These are phyloP conservation scores for Philhelius pedissequus DNA, from an alignment of 2,888 invertebrate genomes.

Conservation along the genomic window DNA sequence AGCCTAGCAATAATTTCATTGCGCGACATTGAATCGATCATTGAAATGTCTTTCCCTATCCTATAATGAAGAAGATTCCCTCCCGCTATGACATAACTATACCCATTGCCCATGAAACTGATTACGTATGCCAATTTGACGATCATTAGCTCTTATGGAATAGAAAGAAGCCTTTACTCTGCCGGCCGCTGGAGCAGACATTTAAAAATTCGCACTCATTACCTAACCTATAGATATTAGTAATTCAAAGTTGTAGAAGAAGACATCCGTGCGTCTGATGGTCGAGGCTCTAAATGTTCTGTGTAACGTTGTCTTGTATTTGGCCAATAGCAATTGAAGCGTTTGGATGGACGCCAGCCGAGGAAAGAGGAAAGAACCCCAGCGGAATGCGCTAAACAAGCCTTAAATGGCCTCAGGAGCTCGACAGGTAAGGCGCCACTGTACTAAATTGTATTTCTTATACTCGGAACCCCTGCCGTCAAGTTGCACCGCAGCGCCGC, in stretches of 20 bases:
- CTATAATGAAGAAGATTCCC: background rate
- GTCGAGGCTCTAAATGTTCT: background rate
- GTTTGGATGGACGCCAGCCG: background rate
- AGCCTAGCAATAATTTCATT: background rate
- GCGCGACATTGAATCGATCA: background rate
- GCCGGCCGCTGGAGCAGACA: background rate
- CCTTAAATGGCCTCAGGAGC: conserved; percentile 62
- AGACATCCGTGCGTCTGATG: background rate
- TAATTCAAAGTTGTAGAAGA: background rate
- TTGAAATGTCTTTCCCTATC: background rate
- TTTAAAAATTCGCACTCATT: background rate
- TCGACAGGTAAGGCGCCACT: conserved; percentile 65
- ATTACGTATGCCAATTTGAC: conserved; percentile 35
- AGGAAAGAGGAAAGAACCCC: conserved; percentile 5
- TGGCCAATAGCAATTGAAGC: background rate
- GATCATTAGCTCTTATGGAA: conserved; percentile 23
- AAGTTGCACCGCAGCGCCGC: no score
- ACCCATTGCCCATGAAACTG: background rate
- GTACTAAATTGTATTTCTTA: conserved; percentile 40
- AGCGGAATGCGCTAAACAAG: conserved; percentile 24
- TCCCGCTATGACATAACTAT: conserved; percentile 26
- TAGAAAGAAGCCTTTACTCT: background rate
- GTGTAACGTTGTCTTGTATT: background rate
- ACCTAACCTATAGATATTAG: background rate
- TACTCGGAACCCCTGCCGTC: conserved; percentile 17